Evolutionary conservation across 2,797 vertebrate genomes (phyloP), one percentile per base, ranked within the genome.

Genomic region (Allobates femoralis): DNA sequence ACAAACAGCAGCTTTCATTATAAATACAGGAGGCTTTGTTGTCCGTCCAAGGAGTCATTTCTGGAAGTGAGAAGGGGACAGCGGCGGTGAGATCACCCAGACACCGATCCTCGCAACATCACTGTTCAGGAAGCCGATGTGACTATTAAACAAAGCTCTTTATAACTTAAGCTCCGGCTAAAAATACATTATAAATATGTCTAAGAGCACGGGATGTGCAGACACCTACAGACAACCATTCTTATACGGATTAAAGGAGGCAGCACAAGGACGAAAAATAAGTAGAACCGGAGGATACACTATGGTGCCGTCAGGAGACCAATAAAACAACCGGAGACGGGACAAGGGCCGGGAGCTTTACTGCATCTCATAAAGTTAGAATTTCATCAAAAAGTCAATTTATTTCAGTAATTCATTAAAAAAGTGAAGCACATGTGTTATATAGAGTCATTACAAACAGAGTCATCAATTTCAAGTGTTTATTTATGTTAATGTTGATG

Each of bases 141-240:
- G 26, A n/a, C 50, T 51, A 58, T 74, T 69, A 86, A 74, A 78
- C 84, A 85, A 80, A 85, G 64, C 66, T 46, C 53, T 85, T 55
- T 85, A 79, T 64, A 73, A 83, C 73, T 56, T 66, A 34, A 79
- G 67, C 64, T 32, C 77, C 30, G 41, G 76, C 41, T 80, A 46
- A 58, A 85, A 60, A 79, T 85, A 85, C 67, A 56, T 71, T 60
- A 12, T 56, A 46, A 34, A 37, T 32, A 32, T 12, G 32, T 67
- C 50, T 55, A 46, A 71, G 67, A 80, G 77, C 50, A 23, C 67
- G 26, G n/a, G 55, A 86, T 60, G 78, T 74, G 60, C 78, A 46
- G 10, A 62, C 41, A 64, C 37, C 34, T 62, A 74, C 73, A 86
- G 50, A 75, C 19, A 41, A 37, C 66, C 46, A 26, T 37, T n/a